Base-by-base conservation (phyloP, 1,140 invertebrate genomes). In the Saccostrea echinata region DNA sequence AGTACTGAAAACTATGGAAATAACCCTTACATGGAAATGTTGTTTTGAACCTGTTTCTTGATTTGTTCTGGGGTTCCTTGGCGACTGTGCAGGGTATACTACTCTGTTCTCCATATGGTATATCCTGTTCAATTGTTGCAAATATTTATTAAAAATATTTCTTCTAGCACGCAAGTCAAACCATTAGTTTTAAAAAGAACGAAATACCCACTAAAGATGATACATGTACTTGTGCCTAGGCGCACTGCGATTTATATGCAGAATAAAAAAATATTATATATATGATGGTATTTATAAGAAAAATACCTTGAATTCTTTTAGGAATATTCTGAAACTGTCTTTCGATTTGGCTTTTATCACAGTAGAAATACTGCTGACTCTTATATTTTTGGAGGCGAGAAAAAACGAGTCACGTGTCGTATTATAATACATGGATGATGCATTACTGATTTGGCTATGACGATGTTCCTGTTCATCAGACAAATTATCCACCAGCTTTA, bases 41-140 rank as follows among this genome's bases (percentile, higher is more conserved):
- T 3, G 81, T 83, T 52, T 83, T 83, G 81, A 52, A 83, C 21
- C 81, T 53, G 81, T 83, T 83, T 51, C 51, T 43, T 4, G 81
- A 6, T 51, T 52, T 53, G 81, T 83, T 43, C 4, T 12, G 21
- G 21, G 81, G 33, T 83, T 52, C 35, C 24, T 83, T 83, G 18
- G 81, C 81, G 33, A 76, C 68, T 30, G 68, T 76, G 11, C 68
- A 76, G 0, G 68, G 27, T 11, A 76, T 76, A 27, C 27, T 13
- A 12, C 68, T 76, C 27, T 76, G 27, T 76, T 76, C 68, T 76
- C 68, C 68, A 18, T 76, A 33, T 30, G 68, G 68, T 30, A 76
- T 33, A 30, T 76, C 16, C 68, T 76, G 68, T 43, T 43, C 43
- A 43, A 43, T 1, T 43, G 9, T 43, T 43, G 43, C 43, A 43